phyloP scores from a whole-genome alignment of 2,888 invertebrate genomes.

The Hofmannophila pseudospretella region DNA sequence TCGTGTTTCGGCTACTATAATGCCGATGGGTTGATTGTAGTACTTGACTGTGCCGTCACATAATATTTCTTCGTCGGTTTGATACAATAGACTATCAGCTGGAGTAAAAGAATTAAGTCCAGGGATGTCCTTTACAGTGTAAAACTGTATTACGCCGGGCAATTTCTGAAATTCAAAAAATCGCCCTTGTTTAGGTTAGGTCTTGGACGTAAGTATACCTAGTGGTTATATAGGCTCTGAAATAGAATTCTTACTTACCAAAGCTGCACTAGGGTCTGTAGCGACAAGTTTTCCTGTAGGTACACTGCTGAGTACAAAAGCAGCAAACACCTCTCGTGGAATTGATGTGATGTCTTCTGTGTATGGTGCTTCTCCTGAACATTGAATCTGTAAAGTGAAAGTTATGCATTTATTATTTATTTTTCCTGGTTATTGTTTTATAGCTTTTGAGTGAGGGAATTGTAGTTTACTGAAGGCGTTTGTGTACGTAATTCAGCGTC shows the following conservation, averaged over 20 bases:
- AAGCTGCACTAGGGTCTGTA: conserved; percentile 78
- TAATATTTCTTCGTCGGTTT: conserved; percentile 58
- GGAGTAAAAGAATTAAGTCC: conserved; percentile 79
- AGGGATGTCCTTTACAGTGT: conserved; percentile 80
- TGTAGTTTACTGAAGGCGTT: no score
- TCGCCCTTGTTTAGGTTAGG: no score
- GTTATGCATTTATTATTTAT: no score
- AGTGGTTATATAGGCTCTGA: no score
- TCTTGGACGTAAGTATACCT: no score
- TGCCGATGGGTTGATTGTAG: conserved; percentile 42
- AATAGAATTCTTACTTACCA: no score
- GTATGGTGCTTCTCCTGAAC: conserved; percentile 83
- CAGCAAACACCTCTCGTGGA: conserved; percentile 80
- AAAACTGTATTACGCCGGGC: conserved; percentile 80
- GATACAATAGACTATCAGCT: conserved; percentile 16
- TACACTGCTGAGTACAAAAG: conserved; percentile 75
- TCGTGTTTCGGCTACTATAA: conserved; percentile 77
- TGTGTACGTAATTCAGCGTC: no score
- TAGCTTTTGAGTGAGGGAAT: no score
- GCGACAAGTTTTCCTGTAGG: conserved; percentile 72
- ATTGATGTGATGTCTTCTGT: conserved; percentile 78
- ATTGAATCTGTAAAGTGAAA: conserved; percentile 70
- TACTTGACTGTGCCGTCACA: conserved; percentile 36
- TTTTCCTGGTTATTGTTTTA: no score
- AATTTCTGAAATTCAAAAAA: conserved; percentile 65